phyloP scores from a whole-genome alignment of 2,888 invertebrate species.

The Dexiosoma caninum region DNA sequence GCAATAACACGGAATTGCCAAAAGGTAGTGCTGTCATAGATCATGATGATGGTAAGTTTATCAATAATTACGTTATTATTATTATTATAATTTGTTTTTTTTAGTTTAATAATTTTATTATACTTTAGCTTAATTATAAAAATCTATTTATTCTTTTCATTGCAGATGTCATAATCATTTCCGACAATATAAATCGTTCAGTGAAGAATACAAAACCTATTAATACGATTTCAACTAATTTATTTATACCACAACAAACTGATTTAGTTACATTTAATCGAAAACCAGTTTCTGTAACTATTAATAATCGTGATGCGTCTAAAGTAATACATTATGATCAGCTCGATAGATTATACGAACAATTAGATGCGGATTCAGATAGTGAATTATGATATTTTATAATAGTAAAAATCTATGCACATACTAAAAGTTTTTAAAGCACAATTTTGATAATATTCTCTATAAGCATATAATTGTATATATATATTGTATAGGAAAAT shows the following conservation, averaged over 20 bases:
- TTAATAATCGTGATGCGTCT: not conserved
- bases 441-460: too few species aligned
- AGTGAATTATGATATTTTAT: slow-evolving; percentile 63
- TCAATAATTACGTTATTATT: not conserved
- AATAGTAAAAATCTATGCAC: slow-evolving; percentile 28
- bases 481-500: too few species aligned
- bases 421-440: too few species aligned
- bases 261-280: slow-evolving; percentile 2
- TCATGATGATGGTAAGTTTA: slow-evolving; percentile 41
- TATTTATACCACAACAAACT: not conserved
- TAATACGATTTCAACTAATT: not conserved
- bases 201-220: not conserved
- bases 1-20: not conserved
- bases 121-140: not conserved
- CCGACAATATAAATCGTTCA: slow-evolving; percentile 10
- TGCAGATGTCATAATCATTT: slow-evolving; percentile 58
- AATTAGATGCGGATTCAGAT: slow-evolving; percentile 68
- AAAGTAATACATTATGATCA: slow-evolving; percentile 56
- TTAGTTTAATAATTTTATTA: too few species aligned
- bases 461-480: too few species aligned
- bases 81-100: too few species aligned
- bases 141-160: slow-evolving; percentile 36
- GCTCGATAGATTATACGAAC: slow-evolving; percentile 66
- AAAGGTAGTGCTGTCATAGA: not conserved
- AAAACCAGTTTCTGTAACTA: slow-evolving; percentile 13